Evolutionary conservation across 2,797 vertebrate genomes (phyloP).

Genomic region (Premnoplex brunnescens): DNA sequence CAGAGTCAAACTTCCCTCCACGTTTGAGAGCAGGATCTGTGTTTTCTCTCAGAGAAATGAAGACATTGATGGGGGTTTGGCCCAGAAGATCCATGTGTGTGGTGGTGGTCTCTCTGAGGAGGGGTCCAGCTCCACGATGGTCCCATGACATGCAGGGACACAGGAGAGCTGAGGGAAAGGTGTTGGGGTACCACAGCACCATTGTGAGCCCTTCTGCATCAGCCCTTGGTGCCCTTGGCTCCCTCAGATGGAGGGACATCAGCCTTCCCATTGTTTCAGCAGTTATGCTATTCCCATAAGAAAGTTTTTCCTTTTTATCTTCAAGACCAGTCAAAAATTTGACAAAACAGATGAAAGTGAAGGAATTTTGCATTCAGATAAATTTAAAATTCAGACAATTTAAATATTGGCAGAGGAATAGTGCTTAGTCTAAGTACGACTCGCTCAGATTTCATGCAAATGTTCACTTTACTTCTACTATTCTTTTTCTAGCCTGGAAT

Average conservation of each 20-base stretch:
- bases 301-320: too few species aligned
- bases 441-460: background rate
- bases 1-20: background rate
- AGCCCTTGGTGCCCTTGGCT: background rate
- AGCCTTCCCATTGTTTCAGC: background rate
- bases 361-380: background rate
- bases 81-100: background rate
- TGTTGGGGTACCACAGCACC: accelerated
- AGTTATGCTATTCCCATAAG: background rate
- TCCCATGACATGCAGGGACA: too few species aligned
- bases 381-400: background rate
- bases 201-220: background rate
- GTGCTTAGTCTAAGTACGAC: background rate
- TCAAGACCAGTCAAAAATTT: background rate
- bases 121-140: accelerated
- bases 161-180: background rate
- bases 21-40: accelerated
- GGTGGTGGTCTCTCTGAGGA: background rate
- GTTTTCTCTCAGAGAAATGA: background rate
- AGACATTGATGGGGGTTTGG: background rate
- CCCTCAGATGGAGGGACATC: accelerated
- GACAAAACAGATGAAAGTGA: background rate
- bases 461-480: background rate
- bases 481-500: background rate
- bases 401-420: background rate